Conservation (phyloP, 2,888 invertebrate genomes). For the Eugnorisma glareosa region DNA sequence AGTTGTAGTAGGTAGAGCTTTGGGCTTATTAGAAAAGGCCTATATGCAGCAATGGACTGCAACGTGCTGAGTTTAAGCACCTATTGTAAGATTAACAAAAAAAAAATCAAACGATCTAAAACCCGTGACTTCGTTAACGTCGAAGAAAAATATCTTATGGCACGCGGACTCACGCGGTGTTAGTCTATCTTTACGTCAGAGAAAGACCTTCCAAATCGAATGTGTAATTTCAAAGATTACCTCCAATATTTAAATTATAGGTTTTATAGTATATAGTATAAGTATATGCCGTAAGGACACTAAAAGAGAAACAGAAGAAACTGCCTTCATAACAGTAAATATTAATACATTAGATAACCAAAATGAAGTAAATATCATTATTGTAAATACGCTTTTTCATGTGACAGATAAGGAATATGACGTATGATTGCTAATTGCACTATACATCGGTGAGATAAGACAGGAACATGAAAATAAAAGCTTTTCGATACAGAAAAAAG, state of each 20-base stretch:
- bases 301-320: background rate
- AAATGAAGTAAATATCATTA: background rate
- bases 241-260: background rate
- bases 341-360: background rate
- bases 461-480: constrained; percentile 9
- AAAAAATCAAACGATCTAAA: background rate
- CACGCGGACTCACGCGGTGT: background rate
- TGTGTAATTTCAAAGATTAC: background rate
- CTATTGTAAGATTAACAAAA: background rate
- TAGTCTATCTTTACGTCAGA: background rate
- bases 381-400: constrained; percentile 3
- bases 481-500: background rate
- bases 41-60: background rate
- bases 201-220: background rate
- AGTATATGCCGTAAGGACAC: background rate
- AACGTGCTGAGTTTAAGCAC: rapidly evolving
- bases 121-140: background rate
- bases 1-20: background rate
- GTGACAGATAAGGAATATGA: constrained; percentile 22
- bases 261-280: background rate
- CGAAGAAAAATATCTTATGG: background rate
- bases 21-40: background rate
- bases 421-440: constrained; percentile 39
- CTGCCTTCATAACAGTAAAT: background rate
- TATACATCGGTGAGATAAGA: constrained; percentile 24